Percentiles rank a stretch among this genome's conserved stretches.
Conservation (phyloP, 1,140 invertebrate genomes). For the Ips nitidus region DNA sequence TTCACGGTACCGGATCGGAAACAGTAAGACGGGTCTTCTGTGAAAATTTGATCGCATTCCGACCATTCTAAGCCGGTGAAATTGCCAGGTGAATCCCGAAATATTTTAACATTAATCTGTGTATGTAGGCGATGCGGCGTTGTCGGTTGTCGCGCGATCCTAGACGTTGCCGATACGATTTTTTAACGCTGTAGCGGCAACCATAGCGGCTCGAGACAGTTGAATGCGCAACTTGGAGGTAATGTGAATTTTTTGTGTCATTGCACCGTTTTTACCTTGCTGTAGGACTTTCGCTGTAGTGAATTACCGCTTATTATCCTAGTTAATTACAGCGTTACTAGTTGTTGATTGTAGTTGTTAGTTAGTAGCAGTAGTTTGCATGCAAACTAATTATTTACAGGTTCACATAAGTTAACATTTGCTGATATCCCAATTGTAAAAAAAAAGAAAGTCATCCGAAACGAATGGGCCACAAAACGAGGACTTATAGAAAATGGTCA, state of each 20-base stretch:
- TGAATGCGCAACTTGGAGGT: constrained; percentile 48
- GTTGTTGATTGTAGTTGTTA: background rate
- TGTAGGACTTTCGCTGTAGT: constrained; percentile 2
- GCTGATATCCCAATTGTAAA: too few relatives aligned
- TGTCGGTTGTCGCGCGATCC: constrained; percentile 35
- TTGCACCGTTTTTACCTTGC: constrained; percentile 41
- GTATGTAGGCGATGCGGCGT: constrained; percentile 50
- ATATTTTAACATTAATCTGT: constrained; percentile 50
- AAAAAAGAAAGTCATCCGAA: too few relatives aligned
- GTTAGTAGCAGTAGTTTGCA: too few relatives aligned
- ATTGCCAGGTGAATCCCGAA: constrained; percentile 39
- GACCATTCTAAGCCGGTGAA: constrained; percentile 36
- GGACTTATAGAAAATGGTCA: constrained; percentile 32
- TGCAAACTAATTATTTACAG: too few relatives aligned
- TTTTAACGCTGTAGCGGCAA: constrained; percentile 43
- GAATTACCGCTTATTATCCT: background rate
- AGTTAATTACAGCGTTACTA: constrained; percentile 9
- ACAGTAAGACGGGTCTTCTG: constrained; percentile 17
- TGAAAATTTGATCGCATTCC: constrained; percentile 44
- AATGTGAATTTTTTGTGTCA: constrained; percentile 48
- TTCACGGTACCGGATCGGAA: constrained; percentile 36
- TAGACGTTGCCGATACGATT: constrained; percentile 41
- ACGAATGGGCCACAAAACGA: background rate
- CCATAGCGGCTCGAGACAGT: constrained; percentile 42
- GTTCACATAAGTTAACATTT: too few relatives aligned